phyloP scores from a whole-genome alignment of 2,888 invertebrate species.

The Morinoia aosen region DNA sequence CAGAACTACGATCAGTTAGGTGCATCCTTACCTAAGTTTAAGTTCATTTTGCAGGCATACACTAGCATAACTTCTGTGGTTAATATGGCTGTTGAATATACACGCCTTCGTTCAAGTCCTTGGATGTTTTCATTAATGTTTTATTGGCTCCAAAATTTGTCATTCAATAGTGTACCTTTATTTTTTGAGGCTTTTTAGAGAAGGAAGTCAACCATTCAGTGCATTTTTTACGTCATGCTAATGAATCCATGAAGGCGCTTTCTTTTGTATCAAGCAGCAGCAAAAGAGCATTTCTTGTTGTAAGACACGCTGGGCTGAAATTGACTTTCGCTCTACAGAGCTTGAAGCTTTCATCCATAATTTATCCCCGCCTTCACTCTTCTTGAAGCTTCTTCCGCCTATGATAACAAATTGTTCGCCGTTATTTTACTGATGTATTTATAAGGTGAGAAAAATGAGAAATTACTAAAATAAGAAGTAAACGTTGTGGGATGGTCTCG shows the following conservation, averaged over 20 bases:
- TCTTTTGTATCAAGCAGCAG: background rate
- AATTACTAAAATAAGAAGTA: too few relatives aligned
- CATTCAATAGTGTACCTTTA: background rate
- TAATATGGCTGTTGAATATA: background rate
- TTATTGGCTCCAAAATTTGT: background rate
- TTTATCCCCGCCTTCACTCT: background rate
- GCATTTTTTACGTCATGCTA: background rate
- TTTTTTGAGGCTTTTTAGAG: background rate
- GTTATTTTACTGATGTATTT: too few relatives aligned
- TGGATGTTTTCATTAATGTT: background rate
- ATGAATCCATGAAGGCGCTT: background rate
- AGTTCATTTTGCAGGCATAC: background rate
- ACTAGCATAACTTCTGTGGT: background rate
- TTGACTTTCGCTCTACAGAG: background rate
- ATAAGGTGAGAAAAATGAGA: too few relatives aligned
- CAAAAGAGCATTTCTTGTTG: background rate
- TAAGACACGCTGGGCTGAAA: background rate
- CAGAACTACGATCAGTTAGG: background rate
- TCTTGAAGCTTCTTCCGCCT: background rate
- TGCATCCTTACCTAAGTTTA: background rate
- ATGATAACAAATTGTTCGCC: too few relatives aligned
- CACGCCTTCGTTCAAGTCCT: background rate
- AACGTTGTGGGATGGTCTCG: background rate
- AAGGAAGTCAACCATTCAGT: background rate
- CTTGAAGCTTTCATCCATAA: background rate